These are phyloP conservation scores for Struthio camelus DNA, from an alignment of 2,113 vertebrate genomes.

Conservation along the genomic window DNA sequence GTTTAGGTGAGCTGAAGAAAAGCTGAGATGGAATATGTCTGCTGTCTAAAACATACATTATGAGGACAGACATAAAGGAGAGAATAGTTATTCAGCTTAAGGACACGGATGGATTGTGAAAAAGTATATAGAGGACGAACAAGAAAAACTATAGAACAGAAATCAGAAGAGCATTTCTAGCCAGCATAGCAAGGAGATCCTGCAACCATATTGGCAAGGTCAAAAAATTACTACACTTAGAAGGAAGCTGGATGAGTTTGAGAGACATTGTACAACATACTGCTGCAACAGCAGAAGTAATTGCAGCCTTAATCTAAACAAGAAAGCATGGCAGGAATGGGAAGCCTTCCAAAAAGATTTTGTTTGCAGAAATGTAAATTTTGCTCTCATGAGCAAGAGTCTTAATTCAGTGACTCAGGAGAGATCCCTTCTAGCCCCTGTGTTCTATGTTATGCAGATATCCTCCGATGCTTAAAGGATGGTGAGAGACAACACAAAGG, in stretches of 20 bases:
- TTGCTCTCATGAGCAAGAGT: background rate
- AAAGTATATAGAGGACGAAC: background rate
- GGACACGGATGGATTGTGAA: background rate
- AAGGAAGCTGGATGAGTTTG: background rate
- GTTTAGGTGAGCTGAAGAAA: constrained; percentile 20
- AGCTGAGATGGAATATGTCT: background rate
- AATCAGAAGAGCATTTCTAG: background rate
- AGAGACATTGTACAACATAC: background rate
- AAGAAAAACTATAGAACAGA: background rate
- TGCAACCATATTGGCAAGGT: background rate
- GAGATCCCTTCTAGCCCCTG: background rate
- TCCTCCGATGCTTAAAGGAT: background rate
- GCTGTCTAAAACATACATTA: background rate
- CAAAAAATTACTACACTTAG: background rate
- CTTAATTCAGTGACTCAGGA: background rate
- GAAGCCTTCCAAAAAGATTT: background rate
- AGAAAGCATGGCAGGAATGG: fast-evolving
- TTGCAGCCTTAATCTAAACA: background rate
- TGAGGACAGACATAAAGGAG: background rate
- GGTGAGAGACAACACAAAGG: background rate
- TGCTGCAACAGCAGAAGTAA: background rate
- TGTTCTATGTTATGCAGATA: background rate
- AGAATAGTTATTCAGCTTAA: background rate
- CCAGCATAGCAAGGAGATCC: background rate
- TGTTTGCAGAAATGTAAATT: background rate